Evolutionary conservation across 2,113 vertebrate genomes (phyloP), one percentile per base, ranked within the genome.

Genomic region (Phylloscopus trochiloides): DNA sequence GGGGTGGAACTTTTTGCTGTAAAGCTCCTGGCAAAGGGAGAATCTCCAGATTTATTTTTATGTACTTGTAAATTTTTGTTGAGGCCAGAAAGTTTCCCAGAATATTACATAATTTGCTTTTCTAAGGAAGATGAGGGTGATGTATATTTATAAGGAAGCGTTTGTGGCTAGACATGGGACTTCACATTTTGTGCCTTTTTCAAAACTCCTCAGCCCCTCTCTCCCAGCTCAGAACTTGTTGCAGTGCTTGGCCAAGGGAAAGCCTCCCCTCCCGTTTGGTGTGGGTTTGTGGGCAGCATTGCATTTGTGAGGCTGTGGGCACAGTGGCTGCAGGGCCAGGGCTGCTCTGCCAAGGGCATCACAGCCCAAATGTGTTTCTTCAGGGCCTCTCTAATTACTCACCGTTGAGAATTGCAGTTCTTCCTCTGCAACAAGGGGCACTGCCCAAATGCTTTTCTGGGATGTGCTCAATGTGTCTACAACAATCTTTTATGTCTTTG

Each of bases 401-500:
- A 63, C 45, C 5, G 0, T 40, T 95, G 34, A 68, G 78, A 96
- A 88, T 7, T 89, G 84, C 91, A 76, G 42, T 51, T 94, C 94
- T 86, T 87, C 88, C 87, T 96, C 94, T 96, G 82, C 94, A 96
- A 48, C 86, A 82, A 86, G 91, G 61, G 89, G 88, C 52, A 13
- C 76, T 95, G 84, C 93, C 92, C 86, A 95, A 66, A 75, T 95
- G 90, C 62, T 94, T 92, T 79, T 22, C 90, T 90, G 91, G 86
- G 48, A 47, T 84, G 74, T 40, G 54, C 84, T 97, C 95, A 78
- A 26, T 97, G 93, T 96, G 81, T 94, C 96, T 96, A 87, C 93
- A 94, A 43, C 94, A 88, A 82, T 94, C 73, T 94, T 92, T 94
- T 90, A n/a, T 96, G 95, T 76, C 95, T 97, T 96, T 97, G 95